These are phyloP conservation scores for Brachionus paranguensis DNA, from an alignment of 1,140 invertebrate species.

Conservation along the genomic window DNA sequence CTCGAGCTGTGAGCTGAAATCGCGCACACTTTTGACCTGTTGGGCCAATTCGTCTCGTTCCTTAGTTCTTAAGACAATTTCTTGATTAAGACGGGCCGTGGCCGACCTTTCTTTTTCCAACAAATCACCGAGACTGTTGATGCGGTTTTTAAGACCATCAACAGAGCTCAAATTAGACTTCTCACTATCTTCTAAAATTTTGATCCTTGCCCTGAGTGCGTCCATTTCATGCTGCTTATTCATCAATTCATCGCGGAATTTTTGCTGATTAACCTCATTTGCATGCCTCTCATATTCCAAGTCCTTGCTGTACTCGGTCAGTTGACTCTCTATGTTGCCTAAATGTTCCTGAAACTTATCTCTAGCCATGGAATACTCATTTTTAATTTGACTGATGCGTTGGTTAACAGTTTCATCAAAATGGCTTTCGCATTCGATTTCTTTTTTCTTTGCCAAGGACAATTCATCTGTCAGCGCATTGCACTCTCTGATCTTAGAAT, in stretches of 20 bases:
- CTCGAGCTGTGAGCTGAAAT: not conserved
- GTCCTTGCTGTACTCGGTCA: not conserved
- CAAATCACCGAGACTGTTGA: not conserved
- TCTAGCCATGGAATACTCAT: not conserved
- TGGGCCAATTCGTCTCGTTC: not conserved
- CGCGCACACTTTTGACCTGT: not conserved
- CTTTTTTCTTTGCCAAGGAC: not conserved
- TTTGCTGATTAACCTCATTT: not conserved
- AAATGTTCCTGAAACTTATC: not conserved
- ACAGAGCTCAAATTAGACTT: not conserved
- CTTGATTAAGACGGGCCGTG: not conserved
- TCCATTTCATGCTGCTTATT: conserved; percentile 13
- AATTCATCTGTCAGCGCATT: not conserved
- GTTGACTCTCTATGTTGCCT: not conserved
- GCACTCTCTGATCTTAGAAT: conserved; percentile 1
- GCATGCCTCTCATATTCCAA: not conserved
- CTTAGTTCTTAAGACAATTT: not conserved
- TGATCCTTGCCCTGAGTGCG: not conserved
- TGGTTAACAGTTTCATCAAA: not conserved
- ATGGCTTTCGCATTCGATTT: not conserved
- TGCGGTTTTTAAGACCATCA: not conserved
- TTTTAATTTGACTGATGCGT: not conserved
- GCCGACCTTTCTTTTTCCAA: not conserved
- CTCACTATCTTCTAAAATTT: not conserved
- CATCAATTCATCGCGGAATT: not conserved